These are phyloP conservation scores for Charina bottae DNA, from an alignment of 2,113 vertebrate genomes.

Conservation along the genomic window DNA sequence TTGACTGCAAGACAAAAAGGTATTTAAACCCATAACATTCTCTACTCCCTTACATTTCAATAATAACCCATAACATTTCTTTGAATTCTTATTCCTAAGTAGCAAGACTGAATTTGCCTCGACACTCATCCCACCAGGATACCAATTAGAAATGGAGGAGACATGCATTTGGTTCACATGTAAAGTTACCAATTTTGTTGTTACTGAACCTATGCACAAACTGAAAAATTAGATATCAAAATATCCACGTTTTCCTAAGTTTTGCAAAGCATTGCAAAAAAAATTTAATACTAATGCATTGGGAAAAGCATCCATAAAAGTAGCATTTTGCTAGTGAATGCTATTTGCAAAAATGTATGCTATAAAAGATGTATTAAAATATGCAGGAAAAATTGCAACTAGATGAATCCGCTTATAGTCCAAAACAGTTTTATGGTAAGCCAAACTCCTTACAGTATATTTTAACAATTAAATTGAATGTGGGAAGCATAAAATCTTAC, in stretches of 20 bases:
- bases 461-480: background rate
- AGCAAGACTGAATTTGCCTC: no score
- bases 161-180: background rate
- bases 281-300: background rate
- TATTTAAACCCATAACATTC: background rate
- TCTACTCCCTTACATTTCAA: background rate
- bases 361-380: background rate
- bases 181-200: background rate
- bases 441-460: background rate
- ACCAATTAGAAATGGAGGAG: background rate
- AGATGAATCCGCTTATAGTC: background rate
- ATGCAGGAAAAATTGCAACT: background rate
- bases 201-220: background rate
- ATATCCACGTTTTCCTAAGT: background rate
- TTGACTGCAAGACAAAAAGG: background rate
- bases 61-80: background rate
- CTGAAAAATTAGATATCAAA: background rate
- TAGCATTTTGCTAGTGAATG: background rate
- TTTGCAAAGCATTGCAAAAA: background rate
- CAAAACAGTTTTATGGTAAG: background rate
- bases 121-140: background rate
- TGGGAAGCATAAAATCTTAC: background rate
- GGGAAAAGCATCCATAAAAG: background rate
- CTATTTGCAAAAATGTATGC: background rate
- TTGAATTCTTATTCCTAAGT: background rate